Conservation (phyloP, 2,888 invertebrate genomes). For the Heliconius ethilla region DNA sequence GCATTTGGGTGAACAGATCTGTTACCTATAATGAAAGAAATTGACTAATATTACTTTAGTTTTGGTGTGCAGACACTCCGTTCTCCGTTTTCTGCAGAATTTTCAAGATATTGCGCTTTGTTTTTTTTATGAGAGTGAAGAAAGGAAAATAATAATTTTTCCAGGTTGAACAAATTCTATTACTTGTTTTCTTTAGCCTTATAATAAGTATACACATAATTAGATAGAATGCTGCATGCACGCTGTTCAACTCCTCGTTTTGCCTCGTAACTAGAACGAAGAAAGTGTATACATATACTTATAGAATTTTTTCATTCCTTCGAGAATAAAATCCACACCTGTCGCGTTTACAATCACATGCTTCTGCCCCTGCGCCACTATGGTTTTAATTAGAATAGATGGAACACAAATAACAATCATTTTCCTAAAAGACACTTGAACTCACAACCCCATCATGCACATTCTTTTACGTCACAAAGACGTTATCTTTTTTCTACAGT, state of each 20-base stretch:
- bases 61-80: neutral
- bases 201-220: neutral
- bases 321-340: too few species aligned
- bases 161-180: neutral
- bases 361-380: too few species aligned
- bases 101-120: neutral
- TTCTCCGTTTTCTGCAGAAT: too few species aligned
- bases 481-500: neutral
- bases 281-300: too few species aligned
- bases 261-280: too few species aligned
- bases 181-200: neutral
- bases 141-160: neutral
- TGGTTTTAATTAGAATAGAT: too few species aligned
- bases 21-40: constrained; percentile 81
- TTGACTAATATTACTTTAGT: neutral
- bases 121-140: neutral
- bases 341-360: too few species aligned
- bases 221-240: neutral
- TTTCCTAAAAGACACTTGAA: too few species aligned
- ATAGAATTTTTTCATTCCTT: too few species aligned
- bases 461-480: neutral
- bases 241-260: too few species aligned
- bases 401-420: too few species aligned
- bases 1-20: constrained; percentile 87
- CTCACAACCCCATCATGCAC: too few species aligned